Evolutionary conservation across 64 coral and sea anemone genomes (phyloP).

Genomic region (Platygyra sinensis): DNA sequence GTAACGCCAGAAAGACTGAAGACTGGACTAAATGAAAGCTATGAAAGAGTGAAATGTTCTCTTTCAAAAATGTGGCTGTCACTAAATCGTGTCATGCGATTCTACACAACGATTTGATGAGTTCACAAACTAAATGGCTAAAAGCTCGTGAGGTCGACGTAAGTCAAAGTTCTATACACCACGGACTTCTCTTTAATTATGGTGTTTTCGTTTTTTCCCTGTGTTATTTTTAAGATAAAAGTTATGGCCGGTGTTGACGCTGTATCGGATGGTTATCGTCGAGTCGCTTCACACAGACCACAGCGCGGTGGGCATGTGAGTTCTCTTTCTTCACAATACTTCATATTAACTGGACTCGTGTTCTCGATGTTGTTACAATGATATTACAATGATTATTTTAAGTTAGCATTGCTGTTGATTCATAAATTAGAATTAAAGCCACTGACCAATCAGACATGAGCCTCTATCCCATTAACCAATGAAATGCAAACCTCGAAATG

Average conservation of each 20-base stretch:
- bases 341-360: not conserved
- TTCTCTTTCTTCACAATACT: not conserved
- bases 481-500: too few species aligned
- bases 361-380: not conserved
- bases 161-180: too few species aligned
- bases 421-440: too few species aligned
- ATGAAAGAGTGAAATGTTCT: not conserved
- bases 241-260: constrained; percentile 48
- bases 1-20: not conserved
- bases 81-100: too few species aligned
- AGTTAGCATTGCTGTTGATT: too few species aligned
- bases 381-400: too few species aligned
- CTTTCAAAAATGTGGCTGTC: too few species aligned
- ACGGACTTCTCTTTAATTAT: not conserved
- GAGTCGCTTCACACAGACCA: constrained; percentile 76
- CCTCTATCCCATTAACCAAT: too few species aligned
- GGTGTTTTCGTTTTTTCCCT: not conserved
- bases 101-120: not conserved
- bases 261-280: constrained; percentile 43
- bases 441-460: too few species aligned
- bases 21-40: not conserved
- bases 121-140: too few species aligned
- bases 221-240: constrained; percentile 15
- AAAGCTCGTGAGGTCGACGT: not conserved
- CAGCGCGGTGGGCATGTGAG: constrained; percentile 82